phyloP scores from a whole-genome alignment of 2,888 invertebrate species.

The Cantharis lateralis region DNA sequence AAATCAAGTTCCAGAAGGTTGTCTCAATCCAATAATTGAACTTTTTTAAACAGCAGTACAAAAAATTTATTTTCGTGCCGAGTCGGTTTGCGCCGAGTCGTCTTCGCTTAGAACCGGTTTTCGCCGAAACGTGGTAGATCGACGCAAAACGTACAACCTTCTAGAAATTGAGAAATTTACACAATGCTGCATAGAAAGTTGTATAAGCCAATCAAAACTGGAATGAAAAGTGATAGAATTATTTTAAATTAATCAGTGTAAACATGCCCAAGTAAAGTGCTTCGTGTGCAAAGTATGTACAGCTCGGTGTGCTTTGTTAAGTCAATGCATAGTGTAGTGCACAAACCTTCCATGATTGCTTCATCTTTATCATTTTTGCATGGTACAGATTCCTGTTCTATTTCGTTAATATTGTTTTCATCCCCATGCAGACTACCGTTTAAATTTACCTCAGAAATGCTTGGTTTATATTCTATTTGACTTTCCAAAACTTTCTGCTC shows the following conservation, averaged over 20 bases:
- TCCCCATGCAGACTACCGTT: not conserved
- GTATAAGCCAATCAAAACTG: not conserved
- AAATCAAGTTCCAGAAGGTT: not conserved
- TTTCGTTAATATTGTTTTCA: not conserved
- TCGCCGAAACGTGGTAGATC: too few relatives aligned
- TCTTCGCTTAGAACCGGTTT: too few relatives aligned
- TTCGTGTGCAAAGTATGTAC: conserved; percentile 9
- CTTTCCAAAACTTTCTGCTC: not conserved
- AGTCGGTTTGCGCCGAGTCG: too few relatives aligned
- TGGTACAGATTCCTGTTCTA: not conserved
- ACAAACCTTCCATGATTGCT: not conserved
- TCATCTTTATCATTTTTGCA: not conserved
- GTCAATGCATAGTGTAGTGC: not conserved
- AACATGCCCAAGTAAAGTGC: not conserved
- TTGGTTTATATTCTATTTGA: not conserved
- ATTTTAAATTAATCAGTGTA: not conserved
- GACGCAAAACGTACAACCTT: not conserved
- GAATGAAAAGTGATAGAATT: not conserved
- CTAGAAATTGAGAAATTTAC: not conserved
- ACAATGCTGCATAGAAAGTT: not conserved
- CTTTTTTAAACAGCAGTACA: too few relatives aligned
- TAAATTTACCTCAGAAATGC: not conserved
- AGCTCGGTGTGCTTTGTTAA: conserved; percentile 1
- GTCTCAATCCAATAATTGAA: too few relatives aligned
- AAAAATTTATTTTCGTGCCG: too few relatives aligned